phyloP scores from a whole-genome alignment of 2,113 vertebrate genomes.

The Uria aalge region DNA sequence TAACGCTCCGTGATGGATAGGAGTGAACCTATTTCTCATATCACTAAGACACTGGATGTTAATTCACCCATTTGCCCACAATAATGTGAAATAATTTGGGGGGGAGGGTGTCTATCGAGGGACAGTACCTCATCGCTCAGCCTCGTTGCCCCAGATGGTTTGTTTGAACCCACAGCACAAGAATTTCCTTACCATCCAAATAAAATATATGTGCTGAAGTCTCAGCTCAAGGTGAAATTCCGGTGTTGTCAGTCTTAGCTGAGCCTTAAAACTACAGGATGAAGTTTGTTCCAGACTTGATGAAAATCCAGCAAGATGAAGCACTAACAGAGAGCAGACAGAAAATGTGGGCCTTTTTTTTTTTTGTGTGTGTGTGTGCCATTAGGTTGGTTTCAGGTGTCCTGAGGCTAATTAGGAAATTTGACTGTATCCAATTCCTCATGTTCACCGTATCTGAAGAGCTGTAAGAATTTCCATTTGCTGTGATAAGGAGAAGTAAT shows the following conservation, averaged over 20 bases:
- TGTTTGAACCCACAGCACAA: neutral
- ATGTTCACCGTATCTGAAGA: conserved; percentile 9
- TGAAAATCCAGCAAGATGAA: neutral
- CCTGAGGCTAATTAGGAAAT: conserved; percentile 26
- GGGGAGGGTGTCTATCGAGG: neutral
- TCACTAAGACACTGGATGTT: neutral
- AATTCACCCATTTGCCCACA: neutral
- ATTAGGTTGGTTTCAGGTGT: neutral
- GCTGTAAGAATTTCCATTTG: conserved; percentile 8
- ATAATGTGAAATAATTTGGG: neutral
- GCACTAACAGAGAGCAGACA: neutral
- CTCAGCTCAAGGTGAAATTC: neutral
- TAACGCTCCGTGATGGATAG: neutral
- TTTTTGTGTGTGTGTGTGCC: neutral
- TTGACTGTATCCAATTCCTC: neutral
- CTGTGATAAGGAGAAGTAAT: conserved; percentile 14
- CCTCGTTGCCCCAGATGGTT: neutral
- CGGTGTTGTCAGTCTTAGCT: neutral
- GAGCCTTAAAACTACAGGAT: neutral
- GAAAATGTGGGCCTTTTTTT: rapidly evolving
- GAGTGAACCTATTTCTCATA: neutral
- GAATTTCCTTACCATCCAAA: neutral
- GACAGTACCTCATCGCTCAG: neutral
- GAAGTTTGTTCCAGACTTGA: neutral
- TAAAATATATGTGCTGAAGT: neutral